Conservation (phyloP, 35 echinoderm and acorn worm species). For the Hemicentrotus pulcherrimus region DNA sequence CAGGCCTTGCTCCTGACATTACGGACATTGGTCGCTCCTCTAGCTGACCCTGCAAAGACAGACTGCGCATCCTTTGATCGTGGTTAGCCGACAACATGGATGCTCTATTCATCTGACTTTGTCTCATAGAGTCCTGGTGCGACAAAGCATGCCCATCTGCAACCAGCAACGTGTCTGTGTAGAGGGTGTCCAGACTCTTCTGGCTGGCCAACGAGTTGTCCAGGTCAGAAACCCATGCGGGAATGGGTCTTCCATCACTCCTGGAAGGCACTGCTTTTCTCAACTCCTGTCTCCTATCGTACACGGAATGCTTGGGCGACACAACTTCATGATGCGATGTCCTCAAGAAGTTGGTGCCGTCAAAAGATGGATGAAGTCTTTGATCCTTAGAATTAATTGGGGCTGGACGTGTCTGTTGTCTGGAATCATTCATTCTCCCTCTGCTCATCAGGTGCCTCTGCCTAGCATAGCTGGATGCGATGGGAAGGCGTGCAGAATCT, state of each 20-base stretch:
- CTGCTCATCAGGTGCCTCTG: background rate
- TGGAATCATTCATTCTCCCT: too few relatives aligned
- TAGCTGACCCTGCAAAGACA: background rate
- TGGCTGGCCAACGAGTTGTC: slow-evolving; percentile 25
- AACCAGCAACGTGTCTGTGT: background rate
- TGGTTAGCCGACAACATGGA: background rate
- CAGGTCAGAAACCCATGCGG: slow-evolving; percentile 67
- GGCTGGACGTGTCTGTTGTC: background rate
- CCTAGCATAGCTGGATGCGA: background rate
- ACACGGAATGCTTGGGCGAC: background rate
- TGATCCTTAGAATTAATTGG: background rate
- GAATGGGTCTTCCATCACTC: slow-evolving; percentile 33
- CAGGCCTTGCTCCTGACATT: slow-evolving; percentile 16
- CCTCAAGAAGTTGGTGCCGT: background rate
- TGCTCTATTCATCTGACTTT: background rate
- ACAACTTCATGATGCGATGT: background rate
- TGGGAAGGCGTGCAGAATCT: background rate
- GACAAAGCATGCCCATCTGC: background rate
- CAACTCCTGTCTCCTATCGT: background rate
- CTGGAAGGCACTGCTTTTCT: background rate
- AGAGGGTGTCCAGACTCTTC: slow-evolving; percentile 27
- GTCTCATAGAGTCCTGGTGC: background rate
- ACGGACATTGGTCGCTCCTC: slow-evolving; percentile 27
- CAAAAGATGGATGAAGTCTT: background rate
- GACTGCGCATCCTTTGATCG: background rate